Conservation (phyloP, 2,113 vertebrate species). For the Dromaius novaehollandiae region DNA sequence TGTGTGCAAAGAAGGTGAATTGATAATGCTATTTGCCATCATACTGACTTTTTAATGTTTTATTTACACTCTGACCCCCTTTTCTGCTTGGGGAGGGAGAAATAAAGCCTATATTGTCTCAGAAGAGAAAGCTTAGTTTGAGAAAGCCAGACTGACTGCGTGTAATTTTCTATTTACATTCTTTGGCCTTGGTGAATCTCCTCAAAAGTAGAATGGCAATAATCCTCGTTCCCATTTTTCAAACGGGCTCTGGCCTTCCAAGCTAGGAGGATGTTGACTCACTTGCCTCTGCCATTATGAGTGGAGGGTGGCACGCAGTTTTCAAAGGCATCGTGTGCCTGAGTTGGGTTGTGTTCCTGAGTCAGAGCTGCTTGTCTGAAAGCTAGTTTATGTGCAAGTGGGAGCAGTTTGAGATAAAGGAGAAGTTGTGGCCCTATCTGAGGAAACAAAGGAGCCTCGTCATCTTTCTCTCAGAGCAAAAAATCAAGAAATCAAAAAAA, state of each 20-base stretch:
- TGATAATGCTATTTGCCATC: not conserved
- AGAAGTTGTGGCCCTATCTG: not conserved
- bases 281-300: not conserved
- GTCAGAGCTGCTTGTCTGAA: not conserved
- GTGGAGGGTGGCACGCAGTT: not conserved
- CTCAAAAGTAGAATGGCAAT: rapidly evolving
- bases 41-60: not conserved
- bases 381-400: not conserved
- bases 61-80: not conserved
- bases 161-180: not conserved
- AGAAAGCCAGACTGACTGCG: rapidly evolving
- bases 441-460: not conserved
- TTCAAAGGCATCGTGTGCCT: not conserved
- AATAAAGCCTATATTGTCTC: not conserved
- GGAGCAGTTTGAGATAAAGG: not conserved
- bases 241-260: no score
- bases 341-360: not conserved
- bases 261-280: not conserved
- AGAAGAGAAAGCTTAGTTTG: not conserved
- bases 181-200: not conserved
- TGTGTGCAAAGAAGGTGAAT: not conserved
- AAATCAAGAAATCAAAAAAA: not conserved
- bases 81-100: not conserved
- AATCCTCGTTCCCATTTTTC: not conserved
- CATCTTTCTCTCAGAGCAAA: not conserved